Evolutionary conservation across 2,797 vertebrate species (phyloP).

Genomic region (Ibycter americanus): DNA sequence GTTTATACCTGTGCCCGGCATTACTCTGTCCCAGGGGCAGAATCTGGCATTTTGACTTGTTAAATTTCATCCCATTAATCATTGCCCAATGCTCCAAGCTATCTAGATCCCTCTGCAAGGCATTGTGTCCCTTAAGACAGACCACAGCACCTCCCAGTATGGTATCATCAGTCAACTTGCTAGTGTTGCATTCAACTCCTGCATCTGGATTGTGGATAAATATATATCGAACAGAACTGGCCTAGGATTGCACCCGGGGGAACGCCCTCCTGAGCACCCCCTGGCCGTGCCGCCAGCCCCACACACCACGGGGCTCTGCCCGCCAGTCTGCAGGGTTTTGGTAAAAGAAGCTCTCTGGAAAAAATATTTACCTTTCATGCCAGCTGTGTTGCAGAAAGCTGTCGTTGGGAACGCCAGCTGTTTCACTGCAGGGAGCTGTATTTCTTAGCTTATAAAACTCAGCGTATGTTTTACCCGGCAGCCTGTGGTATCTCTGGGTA

Average conservation of each 20-base stretch:
- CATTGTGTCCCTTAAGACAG: too few species aligned
- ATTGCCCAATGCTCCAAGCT: background rate
- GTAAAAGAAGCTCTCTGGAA: background rate
- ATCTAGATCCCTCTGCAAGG: background rate
- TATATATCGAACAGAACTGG: background rate
- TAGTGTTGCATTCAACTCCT: too few species aligned
- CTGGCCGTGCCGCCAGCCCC: fast-evolving
- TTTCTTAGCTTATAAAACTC: background rate
- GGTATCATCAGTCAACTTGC: background rate
- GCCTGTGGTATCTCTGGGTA: background rate
- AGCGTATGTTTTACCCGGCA: background rate
- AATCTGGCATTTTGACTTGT: background rate
- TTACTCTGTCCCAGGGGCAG: too few species aligned
- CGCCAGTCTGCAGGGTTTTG: background rate
- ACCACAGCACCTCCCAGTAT: background rate
- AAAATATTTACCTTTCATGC: background rate
- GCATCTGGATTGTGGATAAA: too few species aligned
- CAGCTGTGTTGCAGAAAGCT: background rate
- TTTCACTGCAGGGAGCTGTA: background rate
- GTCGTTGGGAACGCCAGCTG: background rate
- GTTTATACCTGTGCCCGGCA: too few species aligned
- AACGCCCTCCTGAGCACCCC: background rate
- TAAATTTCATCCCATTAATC: background rate
- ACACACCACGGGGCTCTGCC: fast-evolving
- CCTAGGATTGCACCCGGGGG: background rate